Percentiles rank a stretch among this genome's conserved stretches.
These are phyloP conservation scores for Pterophyllum scalare DNA, from an alignment of 2,113 vertebrate species.

Conservation along the genomic window DNA sequence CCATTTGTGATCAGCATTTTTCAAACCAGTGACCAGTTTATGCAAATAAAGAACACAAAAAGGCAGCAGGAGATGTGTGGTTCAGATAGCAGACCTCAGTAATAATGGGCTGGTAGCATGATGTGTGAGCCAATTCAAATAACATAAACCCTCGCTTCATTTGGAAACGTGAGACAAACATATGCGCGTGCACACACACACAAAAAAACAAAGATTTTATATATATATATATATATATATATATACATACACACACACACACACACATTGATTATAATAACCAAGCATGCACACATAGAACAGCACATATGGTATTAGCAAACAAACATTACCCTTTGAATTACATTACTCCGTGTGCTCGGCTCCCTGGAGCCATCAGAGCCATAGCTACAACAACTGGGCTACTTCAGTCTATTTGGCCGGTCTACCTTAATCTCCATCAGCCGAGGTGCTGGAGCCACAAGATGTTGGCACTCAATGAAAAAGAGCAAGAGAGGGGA, in stretches of 20 bases:
- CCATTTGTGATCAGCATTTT: constrained; percentile 65
- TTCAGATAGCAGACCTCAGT: constrained; percentile 63
- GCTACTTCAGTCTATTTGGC: constrained; percentile 64
- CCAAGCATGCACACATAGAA: neutral
- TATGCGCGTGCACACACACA: neutral
- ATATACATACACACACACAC: neutral
- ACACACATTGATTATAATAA: constrained; percentile 10
- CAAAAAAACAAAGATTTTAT: too few relatives aligned
- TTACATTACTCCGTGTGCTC: constrained; percentile 17
- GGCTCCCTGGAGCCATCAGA: constrained; percentile 48
- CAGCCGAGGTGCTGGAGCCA: constrained; percentile 48
- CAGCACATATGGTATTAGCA: constrained; percentile 39
- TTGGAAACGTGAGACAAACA: constrained; percentile 52
- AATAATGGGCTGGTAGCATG: constrained; percentile 64
- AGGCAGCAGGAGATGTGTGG: constrained; percentile 63
- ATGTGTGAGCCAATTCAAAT: constrained; percentile 71
- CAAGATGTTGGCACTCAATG: constrained; percentile 53
- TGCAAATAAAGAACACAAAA: constrained; percentile 72
- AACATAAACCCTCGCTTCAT: constrained; percentile 57
- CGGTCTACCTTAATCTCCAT: constrained; percentile 65
- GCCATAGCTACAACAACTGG: constrained; percentile 64
- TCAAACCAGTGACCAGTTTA: constrained; percentile 74
- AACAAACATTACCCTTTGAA: constrained; percentile 50
- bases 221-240: too few relatives aligned
- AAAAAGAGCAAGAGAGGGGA: constrained; percentile 21